Evolutionary conservation across 1,140 invertebrate species (phyloP).

Genomic region (Pseudoatta argentina): DNA sequence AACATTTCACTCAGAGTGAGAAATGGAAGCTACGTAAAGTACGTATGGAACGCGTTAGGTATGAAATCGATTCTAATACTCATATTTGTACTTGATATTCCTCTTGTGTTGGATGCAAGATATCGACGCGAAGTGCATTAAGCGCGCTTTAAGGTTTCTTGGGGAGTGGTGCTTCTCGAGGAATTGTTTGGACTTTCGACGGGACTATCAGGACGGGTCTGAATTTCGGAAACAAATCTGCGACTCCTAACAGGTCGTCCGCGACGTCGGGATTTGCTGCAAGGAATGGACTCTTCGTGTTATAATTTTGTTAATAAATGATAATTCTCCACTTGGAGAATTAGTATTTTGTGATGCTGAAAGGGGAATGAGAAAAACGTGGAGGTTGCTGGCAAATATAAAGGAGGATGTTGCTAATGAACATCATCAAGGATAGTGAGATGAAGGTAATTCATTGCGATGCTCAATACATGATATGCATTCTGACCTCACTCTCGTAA

Average conservation of each 20-base stretch:
- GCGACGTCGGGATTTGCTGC: conserved; percentile 74
- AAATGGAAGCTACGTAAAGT: too few species aligned
- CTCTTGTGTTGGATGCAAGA: background rate
- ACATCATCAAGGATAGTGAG: background rate
- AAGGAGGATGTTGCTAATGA: background rate
- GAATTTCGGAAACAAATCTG: conserved; percentile 70
- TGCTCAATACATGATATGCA: conserved; percentile 14
- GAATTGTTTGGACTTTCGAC: conserved; percentile 56
- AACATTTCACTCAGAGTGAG: too few species aligned
- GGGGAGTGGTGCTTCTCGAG: conserved; percentile 15
- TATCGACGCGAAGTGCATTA: conserved; percentile 63
- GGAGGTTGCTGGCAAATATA: background rate
- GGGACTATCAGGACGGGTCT: conserved; percentile 59
- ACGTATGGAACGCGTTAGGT: background rate
- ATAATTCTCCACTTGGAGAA: background rate
- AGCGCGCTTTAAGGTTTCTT: conserved; percentile 55
- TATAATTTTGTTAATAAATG: background rate
- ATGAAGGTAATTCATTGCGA: conserved; percentile 18
- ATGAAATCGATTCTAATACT: conserved; percentile 1
- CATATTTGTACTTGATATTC: conserved; percentile 9
- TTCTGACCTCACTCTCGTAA: conserved; percentile 45
- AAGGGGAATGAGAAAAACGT: background rate
- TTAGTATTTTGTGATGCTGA: background rate
- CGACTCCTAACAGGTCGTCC: conserved; percentile 83
- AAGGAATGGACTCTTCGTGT: conserved; percentile 68